phyloP scores from a whole-genome alignment of 2,888 invertebrate species.

The Siphlonurus alternatus region DNA sequence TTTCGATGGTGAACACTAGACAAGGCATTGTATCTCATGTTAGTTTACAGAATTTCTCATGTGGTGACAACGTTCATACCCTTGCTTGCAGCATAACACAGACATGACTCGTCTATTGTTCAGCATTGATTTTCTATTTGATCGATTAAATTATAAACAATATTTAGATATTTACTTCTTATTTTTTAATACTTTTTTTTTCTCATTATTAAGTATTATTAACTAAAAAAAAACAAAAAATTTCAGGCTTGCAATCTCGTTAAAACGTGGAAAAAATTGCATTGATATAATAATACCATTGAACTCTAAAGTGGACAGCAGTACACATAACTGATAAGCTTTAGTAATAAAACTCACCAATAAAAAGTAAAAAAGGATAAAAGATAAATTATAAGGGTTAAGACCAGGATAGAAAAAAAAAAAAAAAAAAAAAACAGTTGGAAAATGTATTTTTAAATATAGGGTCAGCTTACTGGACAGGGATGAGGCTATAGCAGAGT shows the following conservation, averaged over 20 bases:
- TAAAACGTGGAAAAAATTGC: not conserved
- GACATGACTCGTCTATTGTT: no score
- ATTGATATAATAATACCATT: not conserved
- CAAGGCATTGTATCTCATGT: no score
- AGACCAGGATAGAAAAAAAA: not conserved
- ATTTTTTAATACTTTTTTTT: not conserved
- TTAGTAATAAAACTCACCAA: not conserved
- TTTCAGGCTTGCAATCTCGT: not conserved
- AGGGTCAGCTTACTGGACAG: not conserved
- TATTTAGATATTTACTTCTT: not conserved
- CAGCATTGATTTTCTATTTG: no score
- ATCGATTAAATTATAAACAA: no score
- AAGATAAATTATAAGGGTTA: not conserved
- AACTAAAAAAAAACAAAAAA: not conserved
- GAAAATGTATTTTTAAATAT: not conserved
- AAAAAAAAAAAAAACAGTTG: not conserved
- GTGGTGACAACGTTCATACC: no score
- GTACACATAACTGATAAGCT: not conserved
- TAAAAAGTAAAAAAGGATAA: not conserved
- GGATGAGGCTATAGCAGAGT: no score
- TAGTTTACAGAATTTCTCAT: no score
- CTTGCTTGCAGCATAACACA: no score
- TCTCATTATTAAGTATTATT: not conserved
- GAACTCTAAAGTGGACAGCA: not conserved
- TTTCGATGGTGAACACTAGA: no score